A percentile compares a stretch with the other conserved stretches of the same genome.
Evolutionary conservation across 2,113 vertebrate genomes (phyloP).

Genomic region (Haliaeetus leucogaster): DNA sequence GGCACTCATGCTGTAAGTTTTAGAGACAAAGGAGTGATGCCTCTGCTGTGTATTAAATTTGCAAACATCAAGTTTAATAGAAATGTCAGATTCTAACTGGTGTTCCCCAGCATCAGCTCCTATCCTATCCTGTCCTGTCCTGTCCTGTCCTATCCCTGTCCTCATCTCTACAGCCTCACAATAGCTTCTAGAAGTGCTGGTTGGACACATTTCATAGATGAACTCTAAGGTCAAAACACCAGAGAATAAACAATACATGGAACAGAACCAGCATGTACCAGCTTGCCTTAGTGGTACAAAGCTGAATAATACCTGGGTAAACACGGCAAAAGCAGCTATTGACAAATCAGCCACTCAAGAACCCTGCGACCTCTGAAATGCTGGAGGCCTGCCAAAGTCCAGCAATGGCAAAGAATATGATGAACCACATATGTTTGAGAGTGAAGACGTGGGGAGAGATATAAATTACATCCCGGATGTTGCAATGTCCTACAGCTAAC

Average conservation of each 20-base stretch:
- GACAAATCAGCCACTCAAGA: neutral
- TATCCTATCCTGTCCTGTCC: neutral
- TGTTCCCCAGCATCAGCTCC: neutral
- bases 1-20: neutral
- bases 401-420: neutral
- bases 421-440: neutral
- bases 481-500: neutral
- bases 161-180: neutral
- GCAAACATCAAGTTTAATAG: neutral
- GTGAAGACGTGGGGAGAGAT: neutral
- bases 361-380: neutral
- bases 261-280: neutral
- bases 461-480: neutral
- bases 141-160: too few species aligned
- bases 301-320: neutral
- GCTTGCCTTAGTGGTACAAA: neutral
- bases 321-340: neutral
- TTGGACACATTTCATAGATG: neutral
- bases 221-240: neutral
- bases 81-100: neutral
- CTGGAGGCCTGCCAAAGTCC: neutral
- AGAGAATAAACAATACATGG: neutral
- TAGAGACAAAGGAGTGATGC: neutral
- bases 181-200: neutral
- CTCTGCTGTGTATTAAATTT: neutral